Conservation (phyloP, 2,113 vertebrate genomes). For the Lampris incognitus region DNA sequence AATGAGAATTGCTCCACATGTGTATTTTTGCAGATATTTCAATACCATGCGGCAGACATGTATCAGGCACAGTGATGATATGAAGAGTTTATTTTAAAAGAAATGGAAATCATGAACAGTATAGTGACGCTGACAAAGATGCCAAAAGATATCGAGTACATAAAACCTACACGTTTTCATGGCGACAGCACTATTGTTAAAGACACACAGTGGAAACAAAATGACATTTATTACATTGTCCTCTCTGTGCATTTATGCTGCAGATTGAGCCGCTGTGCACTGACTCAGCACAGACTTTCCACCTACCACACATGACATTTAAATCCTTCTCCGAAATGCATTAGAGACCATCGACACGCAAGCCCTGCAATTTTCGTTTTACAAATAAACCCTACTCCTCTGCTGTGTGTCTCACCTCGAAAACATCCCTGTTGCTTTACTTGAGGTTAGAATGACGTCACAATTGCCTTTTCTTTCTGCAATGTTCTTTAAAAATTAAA, state of each 20-base stretch:
- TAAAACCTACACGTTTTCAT: slow-evolving; percentile 20
- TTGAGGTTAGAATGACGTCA: slow-evolving; percentile 11
- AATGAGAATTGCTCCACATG: slow-evolving; percentile 25
- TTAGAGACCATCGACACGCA: slow-evolving; percentile 28
- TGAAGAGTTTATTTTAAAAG: slow-evolving; percentile 65
- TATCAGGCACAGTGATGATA: slow-evolving; percentile 15
- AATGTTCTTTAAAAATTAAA: neutral
- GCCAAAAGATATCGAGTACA: slow-evolving; percentile 31
- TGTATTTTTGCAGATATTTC: slow-evolving; percentile 31
- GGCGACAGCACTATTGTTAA: slow-evolving; percentile 19
- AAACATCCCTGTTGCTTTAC: neutral
- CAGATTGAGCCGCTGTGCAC: slow-evolving; percentile 3
- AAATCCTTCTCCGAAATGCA: slow-evolving; percentile 40
- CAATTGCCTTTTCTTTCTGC: neutral
- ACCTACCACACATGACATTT: slow-evolving; percentile 26
- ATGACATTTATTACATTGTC: slow-evolving; percentile 12
- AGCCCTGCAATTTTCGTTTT: slow-evolving; percentile 12
- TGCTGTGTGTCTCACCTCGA: slow-evolving; percentile 2
- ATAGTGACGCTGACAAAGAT: slow-evolving; percentile 41
- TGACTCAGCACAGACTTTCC: slow-evolving; percentile 25
- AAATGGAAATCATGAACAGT: slow-evolving; percentile 57
- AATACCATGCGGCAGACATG: slow-evolving; percentile 15
- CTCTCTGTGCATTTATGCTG: slow-evolving; percentile 3
- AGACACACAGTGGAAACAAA: slow-evolving; percentile 30
- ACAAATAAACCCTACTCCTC: slow-evolving; percentile 12